These are phyloP conservation scores for Setipinna tenuifilis DNA, from an alignment of 2,797 vertebrate genomes.

Conservation along the genomic window DNA sequence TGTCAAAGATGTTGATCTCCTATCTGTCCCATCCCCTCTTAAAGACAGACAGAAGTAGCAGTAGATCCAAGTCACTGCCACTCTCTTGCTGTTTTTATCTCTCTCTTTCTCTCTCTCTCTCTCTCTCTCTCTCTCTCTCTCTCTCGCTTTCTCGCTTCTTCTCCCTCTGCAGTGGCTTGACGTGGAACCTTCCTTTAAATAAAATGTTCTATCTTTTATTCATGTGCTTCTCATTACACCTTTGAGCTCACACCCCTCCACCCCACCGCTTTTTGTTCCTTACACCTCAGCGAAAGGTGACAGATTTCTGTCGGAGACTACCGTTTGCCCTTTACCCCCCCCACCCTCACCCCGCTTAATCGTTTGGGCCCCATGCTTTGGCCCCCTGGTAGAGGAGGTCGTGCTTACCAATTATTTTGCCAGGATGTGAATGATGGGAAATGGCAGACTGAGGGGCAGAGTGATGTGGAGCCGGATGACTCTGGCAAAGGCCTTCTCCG, in stretches of 20 bases:
- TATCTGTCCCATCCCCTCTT: too few species aligned
- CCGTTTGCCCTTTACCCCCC: conserved; percentile 28
- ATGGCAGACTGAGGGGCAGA: background rate
- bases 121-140: background rate
- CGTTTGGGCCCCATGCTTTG: conserved; percentile 37
- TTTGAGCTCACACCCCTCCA: background rate
- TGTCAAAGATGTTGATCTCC: too few species aligned
- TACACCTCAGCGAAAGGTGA: background rate
- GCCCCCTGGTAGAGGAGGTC: conserved; percentile 46
- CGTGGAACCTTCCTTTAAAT: background rate
- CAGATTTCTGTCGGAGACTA: background rate
- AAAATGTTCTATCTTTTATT: conserved; percentile 8
- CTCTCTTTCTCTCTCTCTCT: background rate
- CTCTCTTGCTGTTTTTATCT: background rate
- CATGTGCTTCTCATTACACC: background rate
- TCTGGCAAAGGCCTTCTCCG: background rate
- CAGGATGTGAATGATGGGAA: conserved; percentile 62
- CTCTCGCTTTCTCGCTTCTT: too few species aligned
- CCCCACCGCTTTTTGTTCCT: background rate
- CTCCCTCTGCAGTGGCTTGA: background rate
- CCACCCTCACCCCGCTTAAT: conserved; percentile 16
- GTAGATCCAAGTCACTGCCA: background rate
- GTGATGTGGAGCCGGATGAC: conserved; percentile 22
- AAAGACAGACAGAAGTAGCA: background rate
- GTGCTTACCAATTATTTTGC: conserved; percentile 67